Evolutionary conservation across 2,888 invertebrate species (phyloP).

Genomic region (Phoenoteleia sp.): DNA sequence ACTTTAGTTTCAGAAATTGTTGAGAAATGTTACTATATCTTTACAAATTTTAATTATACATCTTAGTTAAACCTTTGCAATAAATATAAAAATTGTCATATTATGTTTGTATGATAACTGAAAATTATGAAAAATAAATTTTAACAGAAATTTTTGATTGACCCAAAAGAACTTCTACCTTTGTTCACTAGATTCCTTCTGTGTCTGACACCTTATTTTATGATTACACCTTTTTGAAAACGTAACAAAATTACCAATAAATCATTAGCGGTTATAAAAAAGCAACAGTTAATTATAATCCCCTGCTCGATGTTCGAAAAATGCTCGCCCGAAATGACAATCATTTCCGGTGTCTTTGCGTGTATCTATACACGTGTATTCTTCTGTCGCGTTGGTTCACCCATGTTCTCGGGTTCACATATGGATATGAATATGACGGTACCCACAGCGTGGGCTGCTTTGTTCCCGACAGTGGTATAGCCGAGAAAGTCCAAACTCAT

Average conservation of each 20-base stretch:
- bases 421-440: constrained; percentile 81
- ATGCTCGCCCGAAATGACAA: constrained; percentile 62
- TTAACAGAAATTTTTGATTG: too few relatives aligned
- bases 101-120: too few relatives aligned
- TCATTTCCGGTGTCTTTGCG: constrained; percentile 71
- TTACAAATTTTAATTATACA: too few relatives aligned
- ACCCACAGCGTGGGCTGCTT: constrained; percentile 82
- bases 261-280: constrained; percentile 37
- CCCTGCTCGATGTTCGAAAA: constrained; percentile 45
- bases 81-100: too few relatives aligned
- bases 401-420: constrained; percentile 78
- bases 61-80: too few relatives aligned
- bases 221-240: too few relatives aligned
- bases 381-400: constrained; percentile 73
- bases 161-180: too few relatives aligned
- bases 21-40: too few relatives aligned
- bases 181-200: too few relatives aligned
- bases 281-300: constrained; percentile 57
- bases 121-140: too few relatives aligned
- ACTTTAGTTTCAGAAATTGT: too few relatives aligned
- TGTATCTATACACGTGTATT: constrained; percentile 56
- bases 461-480: constrained; percentile 80
- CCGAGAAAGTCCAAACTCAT: constrained; percentile 62
- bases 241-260: constrained; percentile 38
- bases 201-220: too few relatives aligned